These are phyloP conservation scores for Acropternis orthonyx DNA, from an alignment of 2,797 vertebrate species.

Conservation along the genomic window DNA sequence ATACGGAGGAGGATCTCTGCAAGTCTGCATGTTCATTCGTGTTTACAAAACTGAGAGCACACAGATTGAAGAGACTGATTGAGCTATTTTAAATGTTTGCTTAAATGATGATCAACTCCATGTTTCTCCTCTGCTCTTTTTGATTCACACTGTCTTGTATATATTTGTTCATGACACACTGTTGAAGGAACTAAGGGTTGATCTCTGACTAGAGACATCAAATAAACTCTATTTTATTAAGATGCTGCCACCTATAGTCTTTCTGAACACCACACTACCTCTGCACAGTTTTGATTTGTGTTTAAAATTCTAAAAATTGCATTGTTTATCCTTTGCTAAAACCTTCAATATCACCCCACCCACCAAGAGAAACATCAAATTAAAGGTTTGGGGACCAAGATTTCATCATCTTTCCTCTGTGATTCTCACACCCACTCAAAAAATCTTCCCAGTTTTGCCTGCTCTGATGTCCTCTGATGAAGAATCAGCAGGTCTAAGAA, in stretches of 20 bases:
- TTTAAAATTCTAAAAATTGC: background rate
- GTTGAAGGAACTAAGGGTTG: background rate
- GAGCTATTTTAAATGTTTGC: background rate
- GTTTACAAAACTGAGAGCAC: background rate
- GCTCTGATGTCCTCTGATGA: background rate
- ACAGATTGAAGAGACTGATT: background rate
- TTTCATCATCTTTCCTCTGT: background rate
- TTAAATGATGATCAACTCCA: background rate
- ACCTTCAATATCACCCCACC: background rate
- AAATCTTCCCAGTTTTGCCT: background rate
- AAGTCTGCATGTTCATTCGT: background rate
- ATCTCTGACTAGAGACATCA: background rate
- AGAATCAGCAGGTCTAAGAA: background rate
- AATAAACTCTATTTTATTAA: constrained; percentile 15
- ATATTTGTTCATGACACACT: rapidly evolving
- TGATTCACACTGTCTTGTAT: background rate
- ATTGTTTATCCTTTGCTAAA: background rate
- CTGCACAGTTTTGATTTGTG: background rate
- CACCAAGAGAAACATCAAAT: background rate
- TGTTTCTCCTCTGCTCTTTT: background rate
- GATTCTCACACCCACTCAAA: background rate
- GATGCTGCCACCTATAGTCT: constrained; percentile 43
- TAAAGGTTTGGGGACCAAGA: background rate
- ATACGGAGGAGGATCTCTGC: background rate
- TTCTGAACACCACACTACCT: background rate